These are phyloP conservation scores for Caenorhabditis inopinata DNA, from an alignment of 1,140 invertebrate species.

Conservation along the genomic window DNA sequence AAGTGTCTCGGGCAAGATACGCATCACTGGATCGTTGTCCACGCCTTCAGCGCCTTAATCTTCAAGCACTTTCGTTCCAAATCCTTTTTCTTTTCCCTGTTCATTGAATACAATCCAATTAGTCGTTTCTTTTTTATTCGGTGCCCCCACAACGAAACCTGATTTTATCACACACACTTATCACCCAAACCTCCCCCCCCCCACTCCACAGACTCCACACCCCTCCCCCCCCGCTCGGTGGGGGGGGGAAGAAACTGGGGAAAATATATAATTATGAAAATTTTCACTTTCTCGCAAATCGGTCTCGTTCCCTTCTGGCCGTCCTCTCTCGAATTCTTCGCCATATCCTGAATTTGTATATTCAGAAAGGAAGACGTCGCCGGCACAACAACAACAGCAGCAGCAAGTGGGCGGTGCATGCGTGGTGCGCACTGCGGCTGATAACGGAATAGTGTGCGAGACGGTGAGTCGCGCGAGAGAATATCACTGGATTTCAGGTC, in stretches of 20 bases:
- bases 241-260: not conserved
- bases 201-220: too few species aligned
- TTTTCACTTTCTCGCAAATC: not conserved
- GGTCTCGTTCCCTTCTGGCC: not conserved
- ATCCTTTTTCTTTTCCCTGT: not conserved
- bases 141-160: not conserved
- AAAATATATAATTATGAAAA: conserved; percentile 15
- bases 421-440: conserved; percentile 3
- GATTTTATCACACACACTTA: not conserved
- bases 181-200: too few species aligned
- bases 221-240: too few species aligned
- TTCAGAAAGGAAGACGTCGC: conserved; percentile 26
- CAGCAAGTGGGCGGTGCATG: conserved; percentile 19
- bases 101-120: conserved; percentile 22
- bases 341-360: not conserved
- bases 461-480: not conserved
- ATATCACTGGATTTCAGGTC: conserved; percentile 33
- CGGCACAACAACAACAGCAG: conserved; percentile 20
- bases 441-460: conserved; percentile 19
- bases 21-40: too few species aligned
- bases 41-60: too few species aligned
- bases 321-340: not conserved
- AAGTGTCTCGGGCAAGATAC: too few species aligned
- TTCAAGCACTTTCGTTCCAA: not conserved
- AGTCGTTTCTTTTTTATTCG: not conserved